phyloP scores from a whole-genome alignment of 2,888 invertebrate genomes.

The Rotaria sp. region DNA sequence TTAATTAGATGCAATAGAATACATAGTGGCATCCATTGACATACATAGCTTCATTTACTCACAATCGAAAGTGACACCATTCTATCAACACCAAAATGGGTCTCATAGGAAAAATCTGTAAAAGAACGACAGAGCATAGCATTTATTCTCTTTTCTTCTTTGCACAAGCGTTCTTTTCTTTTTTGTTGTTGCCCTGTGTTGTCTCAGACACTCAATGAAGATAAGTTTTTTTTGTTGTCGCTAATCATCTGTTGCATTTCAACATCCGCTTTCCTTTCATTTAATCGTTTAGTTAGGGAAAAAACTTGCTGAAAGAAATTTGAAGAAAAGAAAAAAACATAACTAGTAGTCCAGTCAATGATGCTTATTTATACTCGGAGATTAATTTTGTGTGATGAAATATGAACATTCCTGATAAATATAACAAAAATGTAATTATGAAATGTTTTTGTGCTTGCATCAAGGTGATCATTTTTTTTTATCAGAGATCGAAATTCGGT shows the following conservation, averaged over 20 bases:
- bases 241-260: background rate
- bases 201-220: background rate
- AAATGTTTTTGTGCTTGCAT: background rate
- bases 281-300: background rate
- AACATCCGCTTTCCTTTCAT: background rate
- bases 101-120: background rate
- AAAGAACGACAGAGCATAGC: background rate
- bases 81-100: background rate
- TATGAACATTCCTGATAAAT: background rate
- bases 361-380: background rate
- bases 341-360: background rate
- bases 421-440: background rate
- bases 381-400: background rate
- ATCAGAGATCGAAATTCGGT: background rate
- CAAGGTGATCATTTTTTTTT: background rate
- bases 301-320: background rate
- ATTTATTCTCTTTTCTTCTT: background rate
- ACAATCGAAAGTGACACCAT: background rate
- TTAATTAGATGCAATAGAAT: slow-evolving; percentile 8
- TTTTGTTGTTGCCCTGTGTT: background rate
- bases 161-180: background rate
- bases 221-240: background rate
- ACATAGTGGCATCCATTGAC: background rate
- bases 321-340: background rate
- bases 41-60: background rate